Conservation (phyloP, 2,113 vertebrate genomes). For the Dissostichus mawsoni region DNA sequence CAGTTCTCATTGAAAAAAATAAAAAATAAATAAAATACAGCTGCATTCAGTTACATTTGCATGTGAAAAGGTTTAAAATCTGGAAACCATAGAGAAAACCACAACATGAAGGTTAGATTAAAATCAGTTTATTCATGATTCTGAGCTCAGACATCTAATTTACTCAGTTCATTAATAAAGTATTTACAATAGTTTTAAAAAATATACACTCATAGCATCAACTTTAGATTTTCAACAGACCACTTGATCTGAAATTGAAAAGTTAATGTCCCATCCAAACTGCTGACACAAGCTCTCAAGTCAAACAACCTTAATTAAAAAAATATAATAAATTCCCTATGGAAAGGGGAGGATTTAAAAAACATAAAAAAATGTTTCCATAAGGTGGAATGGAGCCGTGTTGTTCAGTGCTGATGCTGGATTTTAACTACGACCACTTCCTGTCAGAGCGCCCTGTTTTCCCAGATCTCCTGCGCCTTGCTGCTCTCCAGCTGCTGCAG, state of each 20-base stretch:
- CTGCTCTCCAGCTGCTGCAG: conserved; percentile 81
- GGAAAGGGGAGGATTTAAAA: too few relatives aligned
- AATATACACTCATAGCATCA: conserved; percentile 39
- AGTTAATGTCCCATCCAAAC: conserved; percentile 41
- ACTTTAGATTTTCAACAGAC: conserved; percentile 11
- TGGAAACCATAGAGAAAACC: background rate
- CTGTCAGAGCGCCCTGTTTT: conserved; percentile 56
- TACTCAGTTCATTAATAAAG: conserved; percentile 36
- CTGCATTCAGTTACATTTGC: too few relatives aligned
- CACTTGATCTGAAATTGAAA: background rate
- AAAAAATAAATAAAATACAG: too few relatives aligned
- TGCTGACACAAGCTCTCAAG: conserved; percentile 17
- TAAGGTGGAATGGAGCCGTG: background rate
- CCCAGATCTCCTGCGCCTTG: conserved; percentile 58
- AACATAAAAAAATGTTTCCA: background rate
- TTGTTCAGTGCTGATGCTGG: conserved; percentile 15
- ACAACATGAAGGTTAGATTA: conserved; percentile 6
- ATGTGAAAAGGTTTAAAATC: too few relatives aligned
- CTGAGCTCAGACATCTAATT: conserved; percentile 39
- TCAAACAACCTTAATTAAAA: conserved; percentile 1
- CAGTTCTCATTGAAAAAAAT: too few relatives aligned
- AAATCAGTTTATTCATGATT: conserved; percentile 65
- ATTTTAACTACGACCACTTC: accelerated
- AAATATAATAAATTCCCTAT: background rate
- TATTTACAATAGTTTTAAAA: conserved; percentile 72